A percentile compares a stretch with the other conserved stretches of the same genome.
Conservation (phyloP, 2,888 invertebrate genomes). For the Buathra laborator region DNA sequence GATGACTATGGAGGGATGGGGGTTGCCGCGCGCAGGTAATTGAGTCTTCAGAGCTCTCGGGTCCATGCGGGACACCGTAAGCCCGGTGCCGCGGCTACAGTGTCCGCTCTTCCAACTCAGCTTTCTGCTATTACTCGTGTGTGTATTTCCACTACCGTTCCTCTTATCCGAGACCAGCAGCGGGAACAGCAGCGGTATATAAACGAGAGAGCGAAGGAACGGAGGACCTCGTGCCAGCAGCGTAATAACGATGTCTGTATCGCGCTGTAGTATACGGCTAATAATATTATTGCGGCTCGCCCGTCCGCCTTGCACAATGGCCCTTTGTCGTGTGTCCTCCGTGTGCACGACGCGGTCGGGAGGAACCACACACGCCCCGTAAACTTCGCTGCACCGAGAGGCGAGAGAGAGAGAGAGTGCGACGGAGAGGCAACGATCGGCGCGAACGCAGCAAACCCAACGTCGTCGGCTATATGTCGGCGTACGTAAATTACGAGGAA, state of each 20-base stretch:
- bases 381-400: constrained; percentile 45
- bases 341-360: constrained; percentile 17
- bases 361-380: constrained; percentile 54
- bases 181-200: not conserved
- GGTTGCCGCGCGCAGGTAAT: constrained; percentile 72
- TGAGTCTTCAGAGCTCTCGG: constrained; percentile 75
- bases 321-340: constrained; percentile 76
- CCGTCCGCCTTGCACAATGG: constrained; percentile 78
- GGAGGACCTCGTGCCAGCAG: constrained; percentile 29
- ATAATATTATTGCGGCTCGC: constrained; percentile 79
- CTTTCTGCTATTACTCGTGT: constrained; percentile 18
- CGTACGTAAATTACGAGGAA: constrained; percentile 73
- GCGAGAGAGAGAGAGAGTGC: no score
- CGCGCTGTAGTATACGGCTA: constrained; percentile 71
- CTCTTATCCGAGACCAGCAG: constrained; percentile 41
- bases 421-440: constrained; percentile 17
- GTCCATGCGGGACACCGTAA: constrained; percentile 51
- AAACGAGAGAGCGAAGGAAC: constrained; percentile 11
- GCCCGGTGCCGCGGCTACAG: constrained; percentile 34
- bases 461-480: constrained; percentile 43
- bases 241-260: constrained; percentile 34
- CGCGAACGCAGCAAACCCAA: constrained; percentile 53
- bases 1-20: constrained; percentile 58
- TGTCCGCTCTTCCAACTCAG: constrained; percentile 12
- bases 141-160: constrained; percentile 34